A percentile compares a stretch with the other conserved stretches of the same genome.
phyloP scores from a whole-genome alignment of 2,797 vertebrate species.

The Myiothlypis chrysogaster region DNA sequence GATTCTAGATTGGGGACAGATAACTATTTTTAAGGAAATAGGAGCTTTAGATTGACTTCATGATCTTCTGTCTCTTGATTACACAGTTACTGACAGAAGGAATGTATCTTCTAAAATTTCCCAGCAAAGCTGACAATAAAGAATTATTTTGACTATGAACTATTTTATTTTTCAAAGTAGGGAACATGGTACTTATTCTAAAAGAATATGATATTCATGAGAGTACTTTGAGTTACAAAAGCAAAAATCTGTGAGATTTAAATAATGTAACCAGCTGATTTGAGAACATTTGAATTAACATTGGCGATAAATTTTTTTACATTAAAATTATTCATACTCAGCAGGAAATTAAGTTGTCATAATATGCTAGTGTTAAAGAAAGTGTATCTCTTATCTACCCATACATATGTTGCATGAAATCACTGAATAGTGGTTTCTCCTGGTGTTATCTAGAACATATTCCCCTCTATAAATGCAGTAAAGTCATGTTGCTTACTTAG shows the following conservation, averaged over 20 bases:
- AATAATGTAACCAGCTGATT: constrained; percentile 62
- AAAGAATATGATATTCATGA: constrained; percentile 68
- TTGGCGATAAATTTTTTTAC: constrained; percentile 73
- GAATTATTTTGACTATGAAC: not conserved
- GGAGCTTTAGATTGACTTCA: not conserved
- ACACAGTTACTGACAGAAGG: not conserved
- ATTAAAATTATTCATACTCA: constrained; percentile 73
- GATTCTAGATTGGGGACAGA: not conserved
- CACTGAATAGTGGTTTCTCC: constrained; percentile 1
- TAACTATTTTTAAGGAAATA: not conserved
- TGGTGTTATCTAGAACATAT: not conserved
- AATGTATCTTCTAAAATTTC: not conserved
- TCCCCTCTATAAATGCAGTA: not conserved
- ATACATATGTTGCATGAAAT: constrained; percentile 62
- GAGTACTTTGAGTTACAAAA: constrained; percentile 63
- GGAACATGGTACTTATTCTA: constrained; percentile 26
- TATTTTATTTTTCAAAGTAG: constrained; percentile 44
- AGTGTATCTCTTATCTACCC: constrained; percentile 55
- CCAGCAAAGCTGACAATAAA: not conserved
- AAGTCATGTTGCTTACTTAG: constrained; percentile 18
- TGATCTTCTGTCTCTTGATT: not conserved
- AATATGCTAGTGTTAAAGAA: constrained; percentile 75
- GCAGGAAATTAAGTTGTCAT: constrained; percentile 77
- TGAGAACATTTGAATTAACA: constrained; percentile 70
- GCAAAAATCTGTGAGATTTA: constrained; percentile 66